Evolutionary conservation across 1,140 invertebrate genomes (phyloP).

Genomic region (Conopomorpha cramerella): DNA sequence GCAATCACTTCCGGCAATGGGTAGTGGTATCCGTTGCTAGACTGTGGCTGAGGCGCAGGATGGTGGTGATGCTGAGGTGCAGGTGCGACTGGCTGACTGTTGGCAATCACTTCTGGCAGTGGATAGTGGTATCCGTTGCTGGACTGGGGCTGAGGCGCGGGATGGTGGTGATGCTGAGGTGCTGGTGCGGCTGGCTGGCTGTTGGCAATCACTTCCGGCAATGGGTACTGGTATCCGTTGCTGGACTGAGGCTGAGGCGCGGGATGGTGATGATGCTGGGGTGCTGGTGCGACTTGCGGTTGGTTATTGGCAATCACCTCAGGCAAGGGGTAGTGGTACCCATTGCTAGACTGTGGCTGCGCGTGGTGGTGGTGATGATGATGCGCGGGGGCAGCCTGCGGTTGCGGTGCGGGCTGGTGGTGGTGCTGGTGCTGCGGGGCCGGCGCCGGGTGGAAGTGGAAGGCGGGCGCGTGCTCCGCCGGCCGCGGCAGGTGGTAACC

Average conservation of each 20-base stretch:
- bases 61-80: background rate
- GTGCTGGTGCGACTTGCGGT: constrained; percentile 8
- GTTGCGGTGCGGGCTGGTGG: constrained; percentile 4
- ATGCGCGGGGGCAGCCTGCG: constrained; percentile 1
- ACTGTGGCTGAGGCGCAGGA: background rate
- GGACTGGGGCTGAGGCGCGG: too few species aligned
- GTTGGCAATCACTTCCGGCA: background rate
- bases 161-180: constrained; percentile 7
- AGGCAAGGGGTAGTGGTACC: constrained; percentile 1
- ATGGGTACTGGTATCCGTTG: constrained; percentile 3
- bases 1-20: too few species aligned
- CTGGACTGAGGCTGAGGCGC: constrained; percentile 7
- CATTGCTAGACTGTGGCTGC: constrained; percentile 2
- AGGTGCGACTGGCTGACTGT: background rate
- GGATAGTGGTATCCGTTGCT: too few species aligned
- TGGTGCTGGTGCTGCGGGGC: constrained; percentile 6
- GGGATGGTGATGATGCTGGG: too few species aligned
- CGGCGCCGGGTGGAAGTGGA: constrained; percentile 16
- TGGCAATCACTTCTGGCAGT: constrained; percentile 6
- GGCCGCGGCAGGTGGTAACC: constrained; percentile 38
- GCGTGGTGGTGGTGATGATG: constrained; percentile 4
- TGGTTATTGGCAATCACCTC: constrained; percentile 6
- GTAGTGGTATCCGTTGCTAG: too few species aligned
- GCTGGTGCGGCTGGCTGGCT: constrained; percentile 6
- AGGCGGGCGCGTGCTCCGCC: constrained; percentile 18